A percentile compares a stretch with the other conserved stretches of the same genome.
These are phyloP conservation scores for Spilosoma lubricipeda DNA, from an alignment of 2,888 invertebrate species.

Conservation along the genomic window DNA sequence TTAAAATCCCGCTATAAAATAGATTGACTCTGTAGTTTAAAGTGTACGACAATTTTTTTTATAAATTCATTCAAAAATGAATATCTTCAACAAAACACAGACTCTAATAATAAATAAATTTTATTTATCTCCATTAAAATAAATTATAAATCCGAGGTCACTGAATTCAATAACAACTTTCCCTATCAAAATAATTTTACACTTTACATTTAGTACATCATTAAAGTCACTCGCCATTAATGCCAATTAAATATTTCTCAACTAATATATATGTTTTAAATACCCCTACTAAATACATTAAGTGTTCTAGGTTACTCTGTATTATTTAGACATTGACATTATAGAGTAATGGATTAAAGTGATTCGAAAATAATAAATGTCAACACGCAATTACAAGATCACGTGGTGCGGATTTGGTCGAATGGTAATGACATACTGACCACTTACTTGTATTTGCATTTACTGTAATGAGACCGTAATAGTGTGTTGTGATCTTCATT, in stretches of 20 bases:
- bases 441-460: neutral
- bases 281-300: conserved; percentile 25
- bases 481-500: neutral
- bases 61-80: neutral
- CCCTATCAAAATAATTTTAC: neutral
- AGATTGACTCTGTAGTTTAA: neutral
- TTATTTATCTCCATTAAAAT: neutral
- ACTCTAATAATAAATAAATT: neutral
- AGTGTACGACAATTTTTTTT: neutral
- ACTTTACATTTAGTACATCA: neutral
- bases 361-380: conserved; percentile 16
- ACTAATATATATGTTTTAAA: conserved; percentile 28
- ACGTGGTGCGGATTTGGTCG: conserved; percentile 6
- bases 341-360: conserved; percentile 15
- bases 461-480: neutral
- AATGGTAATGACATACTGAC: neutral
- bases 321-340: conserved; percentile 44
- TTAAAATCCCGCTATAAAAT: neutral
- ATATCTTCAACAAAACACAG: neutral
- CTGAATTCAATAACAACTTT: conserved; percentile 1
- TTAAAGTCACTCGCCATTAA: neutral
- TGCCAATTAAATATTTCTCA: conserved; percentile 7
- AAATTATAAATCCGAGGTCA: neutral
- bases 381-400: conserved; percentile 31
- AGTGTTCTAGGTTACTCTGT: conserved; percentile 17